Evolutionary conservation across 2,888 invertebrate species (phyloP).

Genomic region (Chorisops tibialis): DNA sequence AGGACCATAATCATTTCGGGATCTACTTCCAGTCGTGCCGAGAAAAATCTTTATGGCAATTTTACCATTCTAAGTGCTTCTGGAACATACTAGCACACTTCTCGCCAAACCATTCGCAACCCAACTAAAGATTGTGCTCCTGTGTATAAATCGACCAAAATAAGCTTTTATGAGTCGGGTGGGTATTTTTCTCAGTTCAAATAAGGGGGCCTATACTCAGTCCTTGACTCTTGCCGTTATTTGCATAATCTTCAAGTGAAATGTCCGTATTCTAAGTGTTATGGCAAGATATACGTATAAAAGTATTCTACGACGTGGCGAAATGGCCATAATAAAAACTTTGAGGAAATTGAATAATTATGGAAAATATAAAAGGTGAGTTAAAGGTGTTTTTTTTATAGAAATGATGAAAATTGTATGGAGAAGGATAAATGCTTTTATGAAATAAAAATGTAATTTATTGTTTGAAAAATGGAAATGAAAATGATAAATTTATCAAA

Average conservation of each 20-base stretch:
- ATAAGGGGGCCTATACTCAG: too few species aligned
- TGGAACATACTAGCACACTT: neutral
- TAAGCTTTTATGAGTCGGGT: slow-evolving; percentile 31
- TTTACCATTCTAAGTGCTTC: neutral
- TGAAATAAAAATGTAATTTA: too few species aligned
- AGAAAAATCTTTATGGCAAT: slow-evolving; percentile 25
- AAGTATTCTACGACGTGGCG: slow-evolving; percentile 21
- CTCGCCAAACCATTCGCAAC: neutral
- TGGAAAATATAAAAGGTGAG: slow-evolving; percentile 33
- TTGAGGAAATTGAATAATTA: slow-evolving; percentile 34
- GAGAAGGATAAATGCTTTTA: too few species aligned
- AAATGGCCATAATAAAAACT: slow-evolving; percentile 33
- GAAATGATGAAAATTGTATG: too few species aligned
- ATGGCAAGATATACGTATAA: slow-evolving; percentile 29
- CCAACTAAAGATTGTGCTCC: neutral
- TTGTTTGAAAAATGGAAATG: too few species aligned
- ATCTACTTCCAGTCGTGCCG: neutral
- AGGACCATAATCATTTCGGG: slow-evolving; percentile 15
- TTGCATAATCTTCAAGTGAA: slow-evolving; percentile 34
- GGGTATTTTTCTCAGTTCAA: slow-evolving; percentile 23
- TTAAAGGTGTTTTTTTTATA: neutral
- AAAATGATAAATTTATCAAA: too few species aligned
- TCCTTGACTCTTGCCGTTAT: slow-evolving; percentile 26
- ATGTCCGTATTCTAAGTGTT: slow-evolving; percentile 32
- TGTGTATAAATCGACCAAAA: slow-evolving; percentile 13